These are phyloP conservation scores for Oreochromis mossambicus DNA, from an alignment of 2,797 vertebrate species.

Conservation along the genomic window DNA sequence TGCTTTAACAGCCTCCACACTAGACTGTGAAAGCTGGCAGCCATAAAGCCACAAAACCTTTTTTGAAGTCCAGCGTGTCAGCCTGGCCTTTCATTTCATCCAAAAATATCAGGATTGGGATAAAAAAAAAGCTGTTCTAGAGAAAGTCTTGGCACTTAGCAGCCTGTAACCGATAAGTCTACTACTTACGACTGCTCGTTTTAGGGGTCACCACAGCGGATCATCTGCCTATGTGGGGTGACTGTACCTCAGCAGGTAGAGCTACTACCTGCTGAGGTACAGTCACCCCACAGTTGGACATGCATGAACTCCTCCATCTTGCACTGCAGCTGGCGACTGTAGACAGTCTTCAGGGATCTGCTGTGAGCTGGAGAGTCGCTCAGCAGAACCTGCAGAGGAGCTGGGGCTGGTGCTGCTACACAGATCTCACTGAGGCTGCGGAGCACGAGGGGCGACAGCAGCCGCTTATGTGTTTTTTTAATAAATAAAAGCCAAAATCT, in stretches of 20 bases:
- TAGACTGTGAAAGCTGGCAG: neutral
- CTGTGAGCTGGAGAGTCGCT: neutral
- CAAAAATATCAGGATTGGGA: neutral
- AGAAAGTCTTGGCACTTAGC: neutral
- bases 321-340: neutral
- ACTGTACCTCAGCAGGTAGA: neutral
- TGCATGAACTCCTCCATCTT: neutral
- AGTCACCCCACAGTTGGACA: neutral
- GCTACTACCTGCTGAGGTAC: too few species aligned
- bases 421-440: neutral
- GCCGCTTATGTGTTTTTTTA: too few species aligned
- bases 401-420: fast-evolving
- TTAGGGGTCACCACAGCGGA: neutral
- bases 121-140: neutral
- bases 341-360: neutral
- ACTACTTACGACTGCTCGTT: neutral
- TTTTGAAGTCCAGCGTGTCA: neutral
- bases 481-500: neutral
- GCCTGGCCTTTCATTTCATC: neutral
- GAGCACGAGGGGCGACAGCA: neutral
- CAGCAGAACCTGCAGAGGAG: neutral
- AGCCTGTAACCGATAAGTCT: neutral
- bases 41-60: neutral
- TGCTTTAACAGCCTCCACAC: neutral
- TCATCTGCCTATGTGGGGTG: neutral